Percentiles rank a stretch among this genome's conserved stretches.
These are phyloP conservation scores for Drosophila ananassae DNA, from an alignment of 1,140 invertebrate species.

Conservation along the genomic window DNA sequence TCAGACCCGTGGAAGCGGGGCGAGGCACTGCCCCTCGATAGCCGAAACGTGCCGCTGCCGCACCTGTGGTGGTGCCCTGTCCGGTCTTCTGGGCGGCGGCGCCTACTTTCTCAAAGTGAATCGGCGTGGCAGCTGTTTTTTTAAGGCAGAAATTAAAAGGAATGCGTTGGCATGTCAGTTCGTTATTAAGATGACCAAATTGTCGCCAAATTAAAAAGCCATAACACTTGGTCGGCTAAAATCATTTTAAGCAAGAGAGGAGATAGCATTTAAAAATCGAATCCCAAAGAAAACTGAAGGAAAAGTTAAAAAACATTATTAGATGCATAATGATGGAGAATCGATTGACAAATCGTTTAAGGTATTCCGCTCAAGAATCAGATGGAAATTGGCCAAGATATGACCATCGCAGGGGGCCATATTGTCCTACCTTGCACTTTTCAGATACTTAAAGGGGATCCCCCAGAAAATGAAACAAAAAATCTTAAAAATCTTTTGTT, in stretches of 20 bases:
- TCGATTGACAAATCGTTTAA: too few species aligned
- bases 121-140: conserved; percentile 28
- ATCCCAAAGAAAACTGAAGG: too few species aligned
- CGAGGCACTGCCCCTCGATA: conserved; percentile 72
- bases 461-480: too few species aligned
- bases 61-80: conserved; percentile 4
- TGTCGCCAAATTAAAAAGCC: conserved; percentile 59
- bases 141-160: not conserved
- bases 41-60: conserved; percentile 73
- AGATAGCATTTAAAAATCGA: not conserved
- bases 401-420: too few species aligned
- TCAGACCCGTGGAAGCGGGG: conserved; percentile 70
- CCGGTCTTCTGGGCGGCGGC: conserved; percentile 61
- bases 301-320: too few species aligned
- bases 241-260: conserved; percentile 5
- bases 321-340: too few species aligned
- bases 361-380: too few species aligned
- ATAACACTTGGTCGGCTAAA: conserved; percentile 28
- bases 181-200: conserved; percentile 50
- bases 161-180: conserved; percentile 41
- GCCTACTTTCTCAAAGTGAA: conserved; percentile 80
- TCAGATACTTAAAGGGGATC: too few species aligned
- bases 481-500: too few species aligned
- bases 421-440: too few species aligned
- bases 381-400: too few species aligned